Percentiles rank a stretch among this genome's conserved stretches.
Conservation (phyloP, 2,113 vertebrate species). For the Poecile atricapillus region DNA sequence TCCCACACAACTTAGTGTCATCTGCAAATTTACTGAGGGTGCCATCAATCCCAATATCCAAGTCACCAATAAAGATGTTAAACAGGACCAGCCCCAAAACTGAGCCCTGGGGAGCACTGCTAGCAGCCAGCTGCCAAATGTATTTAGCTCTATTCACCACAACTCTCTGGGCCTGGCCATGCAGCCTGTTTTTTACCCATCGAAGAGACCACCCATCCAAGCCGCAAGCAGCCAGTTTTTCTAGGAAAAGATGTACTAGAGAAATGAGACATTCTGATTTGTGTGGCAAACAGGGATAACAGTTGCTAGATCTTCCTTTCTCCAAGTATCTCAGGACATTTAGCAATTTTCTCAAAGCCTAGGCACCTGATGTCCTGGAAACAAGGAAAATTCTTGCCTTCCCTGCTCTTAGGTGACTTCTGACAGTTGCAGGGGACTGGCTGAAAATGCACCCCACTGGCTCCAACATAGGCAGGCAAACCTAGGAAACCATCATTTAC, state of each 20-base stretch:
- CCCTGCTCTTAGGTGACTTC: not conserved
- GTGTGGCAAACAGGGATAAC: not conserved
- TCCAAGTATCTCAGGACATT: not conserved
- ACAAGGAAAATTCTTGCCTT: not conserved
- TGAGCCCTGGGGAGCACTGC: not conserved
- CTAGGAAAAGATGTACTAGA: not conserved
- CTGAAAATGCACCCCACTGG: not conserved
- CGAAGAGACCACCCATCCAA: not conserved
- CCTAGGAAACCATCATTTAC: not conserved
- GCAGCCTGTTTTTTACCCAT: not conserved
- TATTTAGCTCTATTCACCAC: not conserved
- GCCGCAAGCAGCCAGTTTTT: not conserved
- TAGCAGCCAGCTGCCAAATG: not conserved
- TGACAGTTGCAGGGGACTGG: not conserved
- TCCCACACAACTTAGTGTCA: not conserved
- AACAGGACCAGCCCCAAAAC: not conserved
- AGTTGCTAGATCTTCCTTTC: not conserved
- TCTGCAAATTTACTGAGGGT: not conserved
- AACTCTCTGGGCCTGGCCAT: not conserved
- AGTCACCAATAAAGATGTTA: not conserved
- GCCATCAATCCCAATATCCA: not conserved
- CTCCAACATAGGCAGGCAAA: fast-evolving
- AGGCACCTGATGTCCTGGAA: not conserved
- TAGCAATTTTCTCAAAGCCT: not conserved
- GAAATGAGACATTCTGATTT: not conserved